Conservation (phyloP, 2,797 vertebrate species). For the Clarias laeviceps region DNA sequence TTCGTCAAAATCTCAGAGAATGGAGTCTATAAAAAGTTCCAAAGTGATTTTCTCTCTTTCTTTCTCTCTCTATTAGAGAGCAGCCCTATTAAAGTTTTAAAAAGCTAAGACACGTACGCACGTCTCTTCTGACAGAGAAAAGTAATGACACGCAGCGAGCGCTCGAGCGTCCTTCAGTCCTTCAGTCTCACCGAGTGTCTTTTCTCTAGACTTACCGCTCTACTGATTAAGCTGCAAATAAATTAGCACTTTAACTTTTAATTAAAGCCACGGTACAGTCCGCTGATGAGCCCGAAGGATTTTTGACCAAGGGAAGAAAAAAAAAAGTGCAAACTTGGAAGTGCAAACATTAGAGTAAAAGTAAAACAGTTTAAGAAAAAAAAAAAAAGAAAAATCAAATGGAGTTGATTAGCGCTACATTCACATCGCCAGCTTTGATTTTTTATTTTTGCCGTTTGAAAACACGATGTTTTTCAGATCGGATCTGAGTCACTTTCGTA, state of each 20-base stretch:
- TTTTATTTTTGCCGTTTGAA: no score
- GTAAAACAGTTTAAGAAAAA: no score
- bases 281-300: not conserved
- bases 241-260: conserved; percentile 6
- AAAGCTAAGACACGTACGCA: not conserved
- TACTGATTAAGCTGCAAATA: not conserved
- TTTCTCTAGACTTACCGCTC: not conserved
- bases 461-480: no score
- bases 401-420: no score
- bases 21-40: not conserved
- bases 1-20: not conserved
- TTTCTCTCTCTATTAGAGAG: not conserved
- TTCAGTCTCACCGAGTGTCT: not conserved
- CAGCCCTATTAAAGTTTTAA: not conserved
- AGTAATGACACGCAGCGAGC: not conserved
- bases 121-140: not conserved
- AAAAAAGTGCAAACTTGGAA: not conserved
- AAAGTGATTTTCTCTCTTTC: no score
- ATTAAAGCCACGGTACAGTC: not conserved
- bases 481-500: no score
- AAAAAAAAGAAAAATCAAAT: not conserved
- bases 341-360: not conserved
- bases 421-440: no score
- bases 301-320: conserved; percentile 5
- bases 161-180: no score